A percentile compares a stretch with the other conserved stretches of the same genome.
phyloP scores from a whole-genome alignment of 1,140 invertebrate genomes.

The Planococcus citri region DNA sequence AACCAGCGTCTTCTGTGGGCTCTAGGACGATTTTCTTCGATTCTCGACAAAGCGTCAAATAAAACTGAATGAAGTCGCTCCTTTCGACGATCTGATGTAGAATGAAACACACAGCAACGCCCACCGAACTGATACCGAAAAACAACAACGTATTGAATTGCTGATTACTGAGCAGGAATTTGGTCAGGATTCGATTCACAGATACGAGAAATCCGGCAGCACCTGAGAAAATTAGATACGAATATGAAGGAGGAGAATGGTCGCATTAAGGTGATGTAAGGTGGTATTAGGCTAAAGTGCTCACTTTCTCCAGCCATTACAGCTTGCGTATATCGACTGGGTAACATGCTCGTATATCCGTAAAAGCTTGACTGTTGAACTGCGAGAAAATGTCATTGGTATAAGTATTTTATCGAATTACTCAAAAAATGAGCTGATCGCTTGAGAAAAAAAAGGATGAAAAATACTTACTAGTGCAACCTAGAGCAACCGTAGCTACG shows the following conservation, averaged over 20 bases:
- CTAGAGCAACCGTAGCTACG: constrained; percentile 70
- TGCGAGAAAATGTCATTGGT: constrained; percentile 34
- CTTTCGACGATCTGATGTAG: constrained; percentile 60
- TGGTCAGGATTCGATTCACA: constrained; percentile 67
- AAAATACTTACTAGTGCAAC: constrained; percentile 58
- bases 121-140: constrained; percentile 60
- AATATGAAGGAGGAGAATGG: too few species aligned
- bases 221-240: constrained; percentile 42
- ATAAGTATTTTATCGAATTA: constrained; percentile 21
- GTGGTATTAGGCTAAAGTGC: constrained; percentile 26
- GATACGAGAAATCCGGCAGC: constrained; percentile 76
- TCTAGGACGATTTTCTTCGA: constrained; percentile 55
- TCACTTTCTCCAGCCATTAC: constrained; percentile 89
- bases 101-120: constrained; percentile 58
- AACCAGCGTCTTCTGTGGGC: constrained; percentile 63
- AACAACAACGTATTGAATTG: constrained; percentile 71
- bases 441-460: background rate
- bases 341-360: constrained; percentile 83
- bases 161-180: constrained; percentile 56
- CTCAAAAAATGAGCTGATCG: constrained; percentile 22
- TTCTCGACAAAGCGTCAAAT: constrained; percentile 58
- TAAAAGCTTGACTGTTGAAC: constrained; percentile 91
- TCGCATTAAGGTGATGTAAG: background rate
- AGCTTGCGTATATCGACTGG: constrained; percentile 75
- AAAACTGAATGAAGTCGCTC: constrained; percentile 71